Evolutionary conservation across 2,797 vertebrate genomes (phyloP).

Genomic region (Pseudomugil tenellus): DNA sequence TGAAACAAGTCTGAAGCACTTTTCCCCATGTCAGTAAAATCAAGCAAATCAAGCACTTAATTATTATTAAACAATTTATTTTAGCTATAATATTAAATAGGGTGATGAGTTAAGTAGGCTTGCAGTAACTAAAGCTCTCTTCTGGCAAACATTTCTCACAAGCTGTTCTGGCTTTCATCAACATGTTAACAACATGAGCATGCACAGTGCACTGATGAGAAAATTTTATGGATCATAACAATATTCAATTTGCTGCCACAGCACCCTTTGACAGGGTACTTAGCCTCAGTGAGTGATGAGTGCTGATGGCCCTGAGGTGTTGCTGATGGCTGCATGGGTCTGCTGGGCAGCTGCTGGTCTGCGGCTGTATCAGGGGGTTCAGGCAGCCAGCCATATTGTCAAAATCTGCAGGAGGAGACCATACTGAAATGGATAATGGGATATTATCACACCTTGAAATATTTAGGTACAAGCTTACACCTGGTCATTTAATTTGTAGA

Average conservation of each 20-base stretch:
- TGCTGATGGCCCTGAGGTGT: conserved; percentile 66
- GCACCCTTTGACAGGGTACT: conserved; percentile 71
- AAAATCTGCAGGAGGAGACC: conserved; percentile 67
- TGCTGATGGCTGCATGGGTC: conserved; percentile 61
- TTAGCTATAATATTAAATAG: neutral
- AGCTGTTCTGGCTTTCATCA: conserved; percentile 25
- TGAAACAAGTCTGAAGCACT: too few relatives aligned
- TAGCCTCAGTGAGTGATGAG: conserved; percentile 66
- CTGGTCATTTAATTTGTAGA: conserved; percentile 1
- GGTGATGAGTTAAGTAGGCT: neutral
- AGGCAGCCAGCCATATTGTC: conserved; percentile 72
- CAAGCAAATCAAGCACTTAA: neutral
- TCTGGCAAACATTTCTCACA: neutral
- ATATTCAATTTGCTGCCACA: conserved; percentile 79
- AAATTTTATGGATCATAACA: conserved; percentile 65
- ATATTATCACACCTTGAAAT: conserved; percentile 40
- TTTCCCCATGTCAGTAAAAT: neutral
- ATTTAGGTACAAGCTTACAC: neutral
- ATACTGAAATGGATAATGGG: conserved; percentile 43
- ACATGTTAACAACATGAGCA: conserved; percentile 40
- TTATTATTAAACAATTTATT: neutral
- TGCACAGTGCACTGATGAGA: conserved; percentile 55
- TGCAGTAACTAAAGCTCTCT: neutral
- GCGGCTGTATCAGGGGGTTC: conserved; percentile 52
- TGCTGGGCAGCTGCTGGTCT: conserved; percentile 74